Percentiles rank a stretch among this genome's conserved stretches.
Conservation (phyloP, 2,888 invertebrate species). For the Portevinia maculata region DNA sequence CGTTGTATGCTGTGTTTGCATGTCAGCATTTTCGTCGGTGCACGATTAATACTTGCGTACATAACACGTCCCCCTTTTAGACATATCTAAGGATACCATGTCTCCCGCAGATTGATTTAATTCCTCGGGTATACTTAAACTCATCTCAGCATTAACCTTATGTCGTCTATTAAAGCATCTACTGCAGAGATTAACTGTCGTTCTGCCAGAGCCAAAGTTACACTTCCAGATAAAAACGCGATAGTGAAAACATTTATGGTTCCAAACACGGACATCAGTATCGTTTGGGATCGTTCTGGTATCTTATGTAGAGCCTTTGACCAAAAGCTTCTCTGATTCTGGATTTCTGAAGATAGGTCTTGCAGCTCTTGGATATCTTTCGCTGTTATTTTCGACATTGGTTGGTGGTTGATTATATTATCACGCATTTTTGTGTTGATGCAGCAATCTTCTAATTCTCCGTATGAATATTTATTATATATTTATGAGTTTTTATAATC, state of each 20-base stretch:
- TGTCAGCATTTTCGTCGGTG: too few relatives aligned
- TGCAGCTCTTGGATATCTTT: conserved; percentile 10
- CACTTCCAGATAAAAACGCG: conserved; percentile 12
- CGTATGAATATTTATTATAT: conserved; percentile 16
- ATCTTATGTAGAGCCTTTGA: not conserved
- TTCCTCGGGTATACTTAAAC: not conserved
- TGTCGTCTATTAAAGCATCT: conserved; percentile 16
- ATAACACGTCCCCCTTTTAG: too few relatives aligned
- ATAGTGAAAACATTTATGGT: not conserved
- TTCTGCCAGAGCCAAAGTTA: not conserved
- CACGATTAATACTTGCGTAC: too few relatives aligned
- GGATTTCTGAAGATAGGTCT: conserved; percentile 19
- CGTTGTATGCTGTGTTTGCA: too few relatives aligned
- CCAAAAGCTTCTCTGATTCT: conserved; percentile 20
- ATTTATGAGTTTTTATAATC: not conserved
- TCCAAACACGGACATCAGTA: conserved; percentile 18
- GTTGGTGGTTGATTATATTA: conserved; percentile 6
- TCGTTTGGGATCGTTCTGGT: conserved; percentile 14
- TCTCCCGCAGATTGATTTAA: conserved; percentile 8
- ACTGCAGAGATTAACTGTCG: conserved; percentile 8
- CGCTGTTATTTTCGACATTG: conserved; percentile 7
- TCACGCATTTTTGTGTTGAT: conserved; percentile 6
- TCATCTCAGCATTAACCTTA: conserved; percentile 1
- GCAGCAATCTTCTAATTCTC: conserved; percentile 13
- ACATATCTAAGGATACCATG: too few relatives aligned